Evolutionary conservation across 1,140 invertebrate genomes (phyloP).

Genomic region (Drosophila murphyi): DNA sequence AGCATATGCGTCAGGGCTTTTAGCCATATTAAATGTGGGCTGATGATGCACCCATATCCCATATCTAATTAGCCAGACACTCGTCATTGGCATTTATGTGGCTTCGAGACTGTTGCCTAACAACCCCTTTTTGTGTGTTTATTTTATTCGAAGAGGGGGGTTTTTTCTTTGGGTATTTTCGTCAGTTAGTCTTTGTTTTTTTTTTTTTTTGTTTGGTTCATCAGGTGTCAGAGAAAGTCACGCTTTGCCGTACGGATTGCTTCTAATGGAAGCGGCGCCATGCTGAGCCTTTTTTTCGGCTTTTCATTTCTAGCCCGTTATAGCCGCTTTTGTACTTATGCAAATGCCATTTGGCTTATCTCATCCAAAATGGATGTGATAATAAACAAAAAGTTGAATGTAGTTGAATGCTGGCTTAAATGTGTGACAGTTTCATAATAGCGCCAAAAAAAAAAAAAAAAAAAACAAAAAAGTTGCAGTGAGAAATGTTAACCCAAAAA

Average conservation of each 20-base stretch:
- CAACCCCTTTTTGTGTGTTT: constrained; percentile 24
- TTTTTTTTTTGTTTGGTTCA: constrained; percentile 23
- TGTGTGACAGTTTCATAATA: constrained; percentile 80
- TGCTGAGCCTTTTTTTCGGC: constrained; percentile 49
- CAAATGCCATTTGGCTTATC: constrained; percentile 65
- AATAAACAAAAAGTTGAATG: constrained; percentile 59
- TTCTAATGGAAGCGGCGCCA: constrained; percentile 70
- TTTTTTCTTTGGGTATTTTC: constrained; percentile 25
- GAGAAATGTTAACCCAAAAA: constrained; percentile 45
- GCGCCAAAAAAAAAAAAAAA: constrained; percentile 20
- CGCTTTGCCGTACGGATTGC: constrained; percentile 34
- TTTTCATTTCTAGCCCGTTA: constrained; percentile 14
- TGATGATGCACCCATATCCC: constrained; percentile 16
- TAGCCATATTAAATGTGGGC: background rate
- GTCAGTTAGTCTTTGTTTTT: constrained; percentile 7
- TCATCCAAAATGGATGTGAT: constrained; percentile 44
- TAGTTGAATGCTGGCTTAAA: constrained; percentile 50
- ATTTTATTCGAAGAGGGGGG: constrained; percentile 5
- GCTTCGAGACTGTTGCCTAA: constrained; percentile 15
- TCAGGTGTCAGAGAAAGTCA: constrained; percentile 56
- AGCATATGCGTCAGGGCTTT: constrained; percentile 28
- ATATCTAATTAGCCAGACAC: constrained; percentile 48
- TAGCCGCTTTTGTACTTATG: constrained; percentile 46
- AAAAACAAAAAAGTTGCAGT: constrained; percentile 14
- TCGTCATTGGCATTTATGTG: constrained; percentile 43